Conservation (phyloP, 2,113 vertebrate genomes). For the Trochalopteron elliotii region DNA sequence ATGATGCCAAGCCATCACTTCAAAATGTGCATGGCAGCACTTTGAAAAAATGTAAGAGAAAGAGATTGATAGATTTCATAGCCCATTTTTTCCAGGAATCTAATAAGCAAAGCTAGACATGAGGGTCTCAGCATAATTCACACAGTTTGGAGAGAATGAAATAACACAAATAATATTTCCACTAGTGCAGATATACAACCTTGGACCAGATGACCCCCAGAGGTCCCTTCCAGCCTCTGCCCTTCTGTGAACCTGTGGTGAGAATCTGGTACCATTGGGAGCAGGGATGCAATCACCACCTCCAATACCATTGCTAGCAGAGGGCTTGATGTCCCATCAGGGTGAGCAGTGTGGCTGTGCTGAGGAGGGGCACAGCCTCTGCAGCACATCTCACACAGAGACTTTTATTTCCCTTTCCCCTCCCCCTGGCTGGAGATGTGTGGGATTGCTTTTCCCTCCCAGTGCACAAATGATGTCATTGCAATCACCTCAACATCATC, state of each 20-base stretch:
- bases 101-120: neutral
- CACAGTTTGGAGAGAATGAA: neutral
- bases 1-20: neutral
- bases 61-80: neutral
- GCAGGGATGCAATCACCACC: neutral
- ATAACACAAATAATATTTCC: neutral
- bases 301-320: accelerated
- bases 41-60: neutral
- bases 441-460: neutral
- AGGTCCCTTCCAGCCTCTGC: neutral
- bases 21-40: neutral
- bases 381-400: neutral
- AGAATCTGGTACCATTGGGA: neutral
- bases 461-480: accelerated
- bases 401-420: neutral
- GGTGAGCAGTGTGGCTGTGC: neutral
- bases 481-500: neutral
- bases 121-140: neutral
- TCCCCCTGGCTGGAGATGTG: neutral
- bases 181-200: neutral
- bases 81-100: neutral
- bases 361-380: neutral
- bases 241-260: accelerated
- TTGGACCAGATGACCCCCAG: neutral
- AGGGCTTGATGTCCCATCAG: neutral